A percentile compares a stretch with the other conserved stretches of the same genome.
Evolutionary conservation across 23 tunicate species (phyloP).

Genomic region (Trididemnum miniatum): DNA sequence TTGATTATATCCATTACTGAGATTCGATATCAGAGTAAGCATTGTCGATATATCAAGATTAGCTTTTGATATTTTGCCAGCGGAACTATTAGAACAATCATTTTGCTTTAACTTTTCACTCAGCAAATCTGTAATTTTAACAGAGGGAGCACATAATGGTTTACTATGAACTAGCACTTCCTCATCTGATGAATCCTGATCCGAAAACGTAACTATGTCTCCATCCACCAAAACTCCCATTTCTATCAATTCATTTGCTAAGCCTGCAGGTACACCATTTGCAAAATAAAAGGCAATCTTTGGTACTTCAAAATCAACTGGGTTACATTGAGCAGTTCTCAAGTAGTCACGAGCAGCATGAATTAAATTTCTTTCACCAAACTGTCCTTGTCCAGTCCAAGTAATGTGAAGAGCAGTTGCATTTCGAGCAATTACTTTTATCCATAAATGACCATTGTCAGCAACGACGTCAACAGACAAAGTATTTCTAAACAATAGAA

Average conservation of each 20-base stretch:
- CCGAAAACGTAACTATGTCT: neutral
- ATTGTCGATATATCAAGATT: constrained; percentile 75
- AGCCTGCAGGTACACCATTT: constrained; percentile 57
- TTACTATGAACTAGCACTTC: neutral
- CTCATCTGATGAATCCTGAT: constrained; percentile 15
- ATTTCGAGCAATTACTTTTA: constrained; percentile 76
- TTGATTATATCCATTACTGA: constrained; percentile 49
- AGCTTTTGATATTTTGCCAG: constrained; percentile 8
- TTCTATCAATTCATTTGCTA: constrained; percentile 31
- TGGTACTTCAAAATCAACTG: constrained; percentile 51
- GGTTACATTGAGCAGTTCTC: constrained; percentile 37
- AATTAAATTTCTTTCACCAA: constrained; percentile 70
- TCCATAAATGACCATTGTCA: constrained; percentile 52
- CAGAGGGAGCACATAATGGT: neutral
- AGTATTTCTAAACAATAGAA: too few species aligned
- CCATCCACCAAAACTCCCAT: constrained; percentile 66
- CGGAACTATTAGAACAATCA: neutral
- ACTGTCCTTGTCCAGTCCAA: constrained; percentile 70
- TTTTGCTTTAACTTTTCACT: neutral
- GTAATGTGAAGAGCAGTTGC: constrained; percentile 47
- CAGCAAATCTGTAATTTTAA: neutral
- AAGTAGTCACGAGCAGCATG: constrained; percentile 49
- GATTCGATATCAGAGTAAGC: constrained; percentile 73
- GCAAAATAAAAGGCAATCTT: constrained; percentile 50
- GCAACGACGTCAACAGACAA: constrained; percentile 78